A percentile compares a stretch with the other conserved stretches of the same genome.
Evolutionary conservation across 2,888 invertebrate genomes (phyloP).

Genomic region (Ganaspis brasiliensis): DNA sequence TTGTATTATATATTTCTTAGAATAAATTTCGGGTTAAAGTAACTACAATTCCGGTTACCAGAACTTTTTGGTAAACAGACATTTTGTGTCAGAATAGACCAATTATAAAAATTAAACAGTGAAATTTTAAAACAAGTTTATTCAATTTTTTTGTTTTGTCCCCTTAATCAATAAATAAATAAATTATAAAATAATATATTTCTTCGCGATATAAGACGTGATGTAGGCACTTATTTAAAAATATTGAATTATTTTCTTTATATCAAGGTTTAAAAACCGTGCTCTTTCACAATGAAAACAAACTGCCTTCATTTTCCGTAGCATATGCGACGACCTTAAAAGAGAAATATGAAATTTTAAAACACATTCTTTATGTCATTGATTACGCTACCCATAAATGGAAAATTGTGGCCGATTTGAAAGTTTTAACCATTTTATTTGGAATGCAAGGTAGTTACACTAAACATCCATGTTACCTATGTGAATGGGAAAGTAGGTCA

Average conservation of each 20-base stretch:
- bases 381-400: constrained; percentile 51
- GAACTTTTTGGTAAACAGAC: no score
- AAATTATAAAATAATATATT: neutral
- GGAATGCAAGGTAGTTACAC: constrained; percentile 65
- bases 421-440: constrained; percentile 59
- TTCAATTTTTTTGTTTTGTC: no score
- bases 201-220: neutral
- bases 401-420: constrained; percentile 59
- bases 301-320: constrained; percentile 62
- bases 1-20: neutral
- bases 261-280: constrained; percentile 58
- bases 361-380: constrained; percentile 39
- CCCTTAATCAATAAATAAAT: no score
- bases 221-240: neutral
- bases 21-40: neutral
- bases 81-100: neutral
- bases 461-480: constrained; percentile 65
- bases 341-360: constrained; percentile 60
- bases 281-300: constrained; percentile 48
- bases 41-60: neutral
- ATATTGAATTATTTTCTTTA: neutral
- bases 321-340: constrained; percentile 62
- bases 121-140: neutral
- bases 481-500: constrained; percentile 64
- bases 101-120: neutral